phyloP scores from a whole-genome alignment of 2,113 vertebrate genomes.

The Xiphophorus couchianus region DNA sequence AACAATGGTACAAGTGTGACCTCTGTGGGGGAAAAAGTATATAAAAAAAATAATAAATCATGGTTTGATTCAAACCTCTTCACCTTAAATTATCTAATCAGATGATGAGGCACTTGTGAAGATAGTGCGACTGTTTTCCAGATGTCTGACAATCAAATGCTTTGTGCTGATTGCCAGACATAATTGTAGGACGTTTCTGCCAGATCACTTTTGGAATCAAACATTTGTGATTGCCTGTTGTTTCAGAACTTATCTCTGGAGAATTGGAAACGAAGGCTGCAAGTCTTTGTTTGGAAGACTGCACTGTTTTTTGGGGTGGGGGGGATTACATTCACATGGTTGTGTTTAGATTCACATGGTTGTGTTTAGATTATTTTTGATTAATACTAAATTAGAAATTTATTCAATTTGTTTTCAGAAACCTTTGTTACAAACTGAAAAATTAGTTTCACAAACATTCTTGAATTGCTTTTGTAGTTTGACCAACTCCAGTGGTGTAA shows the following conservation, averaged over 20 bases:
- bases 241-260: constrained; percentile 5
- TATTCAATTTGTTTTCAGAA: neutral
- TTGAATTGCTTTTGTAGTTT: neutral
- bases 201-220: constrained; percentile 20
- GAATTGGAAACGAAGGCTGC: neutral
- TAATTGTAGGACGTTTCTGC: neutral
- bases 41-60: neutral
- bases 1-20: neutral
- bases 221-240: constrained; percentile 50
- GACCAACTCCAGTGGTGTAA: too few species aligned
- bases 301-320: too few species aligned
- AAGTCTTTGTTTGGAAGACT: constrained; percentile 13
- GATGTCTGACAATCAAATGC: constrained; percentile 43
- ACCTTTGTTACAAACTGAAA: neutral
- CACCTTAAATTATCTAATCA: constrained; percentile 55
- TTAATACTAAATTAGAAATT: neutral
- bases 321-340: too few species aligned
- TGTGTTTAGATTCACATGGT: too few species aligned
- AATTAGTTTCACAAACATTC: neutral
- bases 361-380: too few species aligned
- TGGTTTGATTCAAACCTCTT: constrained; percentile 21
- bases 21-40: rapidly evolving
- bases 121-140: neutral
- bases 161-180: constrained; percentile 21
- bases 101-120: constrained; percentile 9